Base-by-base conservation (phyloP, 2,113 vertebrate genomes). In the Numenius arquata region DNA sequence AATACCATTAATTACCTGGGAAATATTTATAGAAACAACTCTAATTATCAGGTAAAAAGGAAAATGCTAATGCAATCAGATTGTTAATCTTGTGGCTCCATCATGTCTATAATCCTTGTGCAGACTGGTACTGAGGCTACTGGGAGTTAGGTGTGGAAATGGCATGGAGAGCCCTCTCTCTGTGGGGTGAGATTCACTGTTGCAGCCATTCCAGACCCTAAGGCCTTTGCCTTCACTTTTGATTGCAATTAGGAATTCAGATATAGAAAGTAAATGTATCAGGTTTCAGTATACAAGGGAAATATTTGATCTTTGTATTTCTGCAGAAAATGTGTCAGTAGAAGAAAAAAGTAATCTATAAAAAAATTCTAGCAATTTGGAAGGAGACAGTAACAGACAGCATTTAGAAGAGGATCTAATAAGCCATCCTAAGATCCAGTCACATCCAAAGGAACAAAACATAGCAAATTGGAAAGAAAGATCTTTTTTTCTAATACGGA, bases 121-220 rank as follows among this genome's bases (percentile, higher is more conserved):
- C 22, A 58, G 52, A 29, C 1, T 62, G 23, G 26, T n/a, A 12
- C 2, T 4, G 16, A 15, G 21, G 10, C 6, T 74, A 47, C 48
- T 0, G 3, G 11, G 8, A 71, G 3, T 26, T 75, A 16, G 8
- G 6, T 32, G 8, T 34, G 36, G 29, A 48, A 53, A 47, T 0
- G 1, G 7, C 36, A 67, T 0, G 8, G 45, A 38, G 21, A 29
- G 1, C 11, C 12, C 6, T 67, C 29, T 23, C 23, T 2, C 4
- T 45, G 7, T 2, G 2, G 15, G 9, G 10, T 55, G 26, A 66
- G 9, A 12, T 76, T 77, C 61, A 9, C 13, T 38, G 8, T 25
- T 11, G 11, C 27, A 62, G 30, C 23, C 16, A 9, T 36, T 29
- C 32, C 12, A 63, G 52, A 32, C 5, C 30, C 25, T 21, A 6